Evolutionary conservation across 1,140 invertebrate species (phyloP).

Genomic region (Solenopsis fugax): DNA sequence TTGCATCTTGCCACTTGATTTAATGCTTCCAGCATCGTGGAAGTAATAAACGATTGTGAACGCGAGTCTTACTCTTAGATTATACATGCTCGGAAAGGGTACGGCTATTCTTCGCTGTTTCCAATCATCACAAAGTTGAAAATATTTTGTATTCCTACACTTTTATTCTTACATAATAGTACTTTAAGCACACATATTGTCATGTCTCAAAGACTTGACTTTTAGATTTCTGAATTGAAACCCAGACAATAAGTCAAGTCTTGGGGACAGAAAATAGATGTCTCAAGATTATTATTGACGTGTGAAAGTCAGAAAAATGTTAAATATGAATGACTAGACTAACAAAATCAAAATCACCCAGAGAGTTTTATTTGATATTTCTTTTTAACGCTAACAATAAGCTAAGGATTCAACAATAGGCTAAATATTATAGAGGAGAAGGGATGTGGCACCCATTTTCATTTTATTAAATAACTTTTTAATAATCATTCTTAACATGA

Average conservation of each 20-base stretch:
- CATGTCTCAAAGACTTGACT: no score
- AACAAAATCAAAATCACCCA: background rate
- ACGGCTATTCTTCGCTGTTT: background rate
- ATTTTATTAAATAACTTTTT: no score
- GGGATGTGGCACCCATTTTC: no score
- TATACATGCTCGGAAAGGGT: background rate
- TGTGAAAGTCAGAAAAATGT: background rate
- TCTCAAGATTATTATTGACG: background rate
- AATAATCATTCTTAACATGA: no score
- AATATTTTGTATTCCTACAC: background rate
- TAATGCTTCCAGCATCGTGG: background rate
- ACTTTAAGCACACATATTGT: background rate
- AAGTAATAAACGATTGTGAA: background rate
- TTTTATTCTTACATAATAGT: background rate
- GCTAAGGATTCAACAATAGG: background rate
- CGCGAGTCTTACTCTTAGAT: background rate
- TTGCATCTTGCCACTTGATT: conserved; percentile 4
- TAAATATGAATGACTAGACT: background rate
- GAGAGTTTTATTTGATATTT: background rate
- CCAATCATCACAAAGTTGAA: background rate
- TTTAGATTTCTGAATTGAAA: background rate
- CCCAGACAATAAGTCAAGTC: background rate
- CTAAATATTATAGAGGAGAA: background rate
- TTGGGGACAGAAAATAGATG: background rate
- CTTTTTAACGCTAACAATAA: background rate